Conservation (phyloP, 64 coral and sea anemone species). For the Montipora foliosa region DNA sequence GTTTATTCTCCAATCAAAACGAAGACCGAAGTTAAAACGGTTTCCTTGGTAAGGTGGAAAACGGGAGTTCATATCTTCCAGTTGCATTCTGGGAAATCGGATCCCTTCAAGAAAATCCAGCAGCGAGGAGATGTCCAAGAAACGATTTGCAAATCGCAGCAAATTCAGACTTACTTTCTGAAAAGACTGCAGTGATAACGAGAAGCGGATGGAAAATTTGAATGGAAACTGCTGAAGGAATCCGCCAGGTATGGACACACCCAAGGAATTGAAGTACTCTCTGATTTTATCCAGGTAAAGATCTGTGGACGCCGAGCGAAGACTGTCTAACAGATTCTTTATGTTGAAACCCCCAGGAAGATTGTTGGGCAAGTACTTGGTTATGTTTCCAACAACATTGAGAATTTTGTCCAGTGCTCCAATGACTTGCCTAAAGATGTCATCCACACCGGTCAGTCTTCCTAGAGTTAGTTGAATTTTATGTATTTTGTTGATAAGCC, state of each 20-base stretch:
- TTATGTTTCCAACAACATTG: conserved; percentile 60
- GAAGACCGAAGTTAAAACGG: conserved; percentile 83
- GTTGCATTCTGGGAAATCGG: conserved; percentile 54
- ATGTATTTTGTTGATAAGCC: conserved; percentile 48
- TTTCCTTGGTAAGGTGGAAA: conserved; percentile 23
- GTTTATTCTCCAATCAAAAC: conserved; percentile 87
- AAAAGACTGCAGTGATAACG: conserved; percentile 80
- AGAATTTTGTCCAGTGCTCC: conserved; percentile 74
- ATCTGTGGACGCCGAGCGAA: conserved; percentile 59
- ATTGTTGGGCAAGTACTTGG: conserved; percentile 73
- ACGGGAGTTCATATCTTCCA: conserved; percentile 33
- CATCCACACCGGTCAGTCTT: conserved; percentile 68
- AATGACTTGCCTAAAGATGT: conserved; percentile 76
- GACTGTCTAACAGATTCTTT: conserved; percentile 65
- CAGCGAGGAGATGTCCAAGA: conserved; percentile 77
- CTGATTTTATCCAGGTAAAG: conserved; percentile 64
- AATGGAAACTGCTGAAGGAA: conserved; percentile 88
- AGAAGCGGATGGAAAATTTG: conserved; percentile 71
- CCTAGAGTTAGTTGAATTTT: conserved; percentile 59
- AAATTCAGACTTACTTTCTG: conserved; percentile 64
- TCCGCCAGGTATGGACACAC: conserved; percentile 59
- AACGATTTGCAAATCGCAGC: conserved; percentile 78
- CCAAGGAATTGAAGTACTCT: conserved; percentile 83
- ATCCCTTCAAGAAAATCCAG: conserved; percentile 71
- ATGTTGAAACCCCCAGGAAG: conserved; percentile 78